Evolutionary conservation across 1,140 invertebrate genomes (phyloP), one percentile per base, ranked within the genome.

Genomic region (Idris sp.): DNA sequence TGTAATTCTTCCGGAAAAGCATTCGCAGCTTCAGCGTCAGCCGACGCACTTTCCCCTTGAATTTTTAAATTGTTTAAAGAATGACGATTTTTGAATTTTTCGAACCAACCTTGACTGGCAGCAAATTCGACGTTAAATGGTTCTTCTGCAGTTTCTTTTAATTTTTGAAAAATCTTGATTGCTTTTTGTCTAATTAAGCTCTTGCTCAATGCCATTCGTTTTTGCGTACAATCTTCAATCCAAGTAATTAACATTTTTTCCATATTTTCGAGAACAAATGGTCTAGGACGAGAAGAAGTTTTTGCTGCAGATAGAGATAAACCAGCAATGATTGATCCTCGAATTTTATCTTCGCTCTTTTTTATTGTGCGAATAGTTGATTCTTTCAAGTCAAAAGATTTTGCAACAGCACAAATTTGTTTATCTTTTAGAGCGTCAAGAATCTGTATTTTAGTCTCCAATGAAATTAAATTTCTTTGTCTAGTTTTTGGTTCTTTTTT

Each of bases 21-120:
- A 62, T 78, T 73, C 65, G 31, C 30, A 35, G 46, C 30, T 51
- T 51, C 46, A 35, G 9, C 18, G 79, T 87, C 80, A 31, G 75
- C 76, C 46, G 79, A 81, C 43, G 78, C 80, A 58, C 76, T 69
- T 74, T 87, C 82, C 54, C 79, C 81, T 56, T 75, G 76, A 22
- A 86, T 48, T 56, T 74, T 74, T 31, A 87, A 71, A 43, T 79
- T 84, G 76, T 85, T 65, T 14, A 84, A 44, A 59, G 69, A 74
- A 59, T 62, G 54, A 54, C 78, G 62, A 13, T 76, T 64, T 74
- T 82, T 82, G 69, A 87, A 88, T 31, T 74, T 68, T 14, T 80
- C 49, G 75, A 85, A 86, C 80, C 83, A 87, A 46, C 84, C 80
- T 49, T 71, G 54, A 19, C 59, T 62, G 1, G 46, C 46, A 1